These are phyloP conservation scores for Troides helena DNA, from an alignment of 2,888 invertebrate species.

Conservation along the genomic window DNA sequence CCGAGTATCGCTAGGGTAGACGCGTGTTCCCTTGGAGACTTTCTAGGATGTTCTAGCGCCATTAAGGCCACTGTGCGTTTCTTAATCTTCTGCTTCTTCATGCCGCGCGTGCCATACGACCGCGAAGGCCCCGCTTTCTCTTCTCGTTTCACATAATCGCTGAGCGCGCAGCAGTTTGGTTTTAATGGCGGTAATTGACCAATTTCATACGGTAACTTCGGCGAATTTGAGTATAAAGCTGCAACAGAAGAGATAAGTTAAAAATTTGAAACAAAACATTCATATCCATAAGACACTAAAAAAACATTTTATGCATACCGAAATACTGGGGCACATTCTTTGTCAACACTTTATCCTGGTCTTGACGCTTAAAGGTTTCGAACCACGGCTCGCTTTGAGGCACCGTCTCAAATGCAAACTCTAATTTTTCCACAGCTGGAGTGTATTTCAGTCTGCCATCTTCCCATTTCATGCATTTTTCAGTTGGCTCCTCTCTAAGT, in stretches of 20 bases:
- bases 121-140: conserved; percentile 65
- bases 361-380: conserved; percentile 87
- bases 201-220: conserved; percentile 88
- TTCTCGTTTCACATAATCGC: conserved; percentile 69
- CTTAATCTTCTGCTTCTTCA: conserved; percentile 61
- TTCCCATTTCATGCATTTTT: conserved; percentile 73
- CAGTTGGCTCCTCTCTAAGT: conserved; percentile 54
- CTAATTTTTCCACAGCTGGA: conserved; percentile 80
- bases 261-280: neutral
- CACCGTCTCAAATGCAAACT: conserved; percentile 87
- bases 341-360: conserved; percentile 83
- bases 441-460: conserved; percentile 70
- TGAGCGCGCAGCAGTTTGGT: conserved; percentile 76
- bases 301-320: conserved; percentile 58
- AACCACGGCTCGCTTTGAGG: conserved; percentile 89
- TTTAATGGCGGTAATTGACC: conserved; percentile 82
- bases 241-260: conserved; percentile 45
- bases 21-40: conserved; percentile 93
- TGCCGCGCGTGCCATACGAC: conserved; percentile 66
- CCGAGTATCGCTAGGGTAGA: conserved; percentile 91
- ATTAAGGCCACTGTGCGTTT: conserved; percentile 56
- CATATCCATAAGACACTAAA: conserved; percentile 6
- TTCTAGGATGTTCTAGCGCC: conserved; percentile 83
- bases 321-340: conserved; percentile 81
- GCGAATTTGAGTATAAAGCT: conserved; percentile 81